Conservation (phyloP, 2,113 vertebrate genomes). For the Heteronetta atricapilla region DNA sequence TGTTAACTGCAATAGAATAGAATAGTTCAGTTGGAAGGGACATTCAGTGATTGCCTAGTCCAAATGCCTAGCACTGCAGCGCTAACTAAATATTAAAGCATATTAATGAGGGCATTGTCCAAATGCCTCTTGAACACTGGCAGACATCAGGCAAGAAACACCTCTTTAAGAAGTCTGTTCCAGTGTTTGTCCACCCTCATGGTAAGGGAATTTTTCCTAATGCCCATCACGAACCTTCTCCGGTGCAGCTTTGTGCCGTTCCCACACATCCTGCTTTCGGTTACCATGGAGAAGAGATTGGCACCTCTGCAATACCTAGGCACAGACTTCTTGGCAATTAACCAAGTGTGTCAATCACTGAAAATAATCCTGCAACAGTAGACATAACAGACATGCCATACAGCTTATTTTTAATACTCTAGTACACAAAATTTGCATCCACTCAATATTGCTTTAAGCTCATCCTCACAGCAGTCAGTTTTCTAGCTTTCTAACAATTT, state of each 20-base stretch:
- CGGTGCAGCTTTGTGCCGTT: neutral
- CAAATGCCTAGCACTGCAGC: too few relatives aligned
- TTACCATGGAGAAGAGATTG: neutral
- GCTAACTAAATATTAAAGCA: too few relatives aligned
- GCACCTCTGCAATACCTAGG: neutral
- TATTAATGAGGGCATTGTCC: too few relatives aligned
- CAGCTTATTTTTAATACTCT: neutral
- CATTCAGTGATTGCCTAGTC: too few relatives aligned
- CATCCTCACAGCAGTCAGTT: neutral
- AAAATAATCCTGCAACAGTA: neutral
- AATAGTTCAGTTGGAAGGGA: too few relatives aligned
- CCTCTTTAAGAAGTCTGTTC: neutral
- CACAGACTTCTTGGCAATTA: neutral
- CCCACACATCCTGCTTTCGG: neutral
- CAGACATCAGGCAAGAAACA: too few relatives aligned
- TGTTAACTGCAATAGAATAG: neutral
- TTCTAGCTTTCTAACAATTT: constrained; percentile 5
- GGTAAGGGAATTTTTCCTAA: neutral
- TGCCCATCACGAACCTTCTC: neutral
- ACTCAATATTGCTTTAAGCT: neutral
- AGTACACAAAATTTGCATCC: neutral
- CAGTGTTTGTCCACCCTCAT: neutral
- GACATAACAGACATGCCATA: neutral
- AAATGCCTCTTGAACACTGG: too few relatives aligned
- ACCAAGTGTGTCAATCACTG: neutral